phyloP scores from a whole-genome alignment of 2,888 invertebrate genomes.

The Cheilosia variabilis region DNA sequence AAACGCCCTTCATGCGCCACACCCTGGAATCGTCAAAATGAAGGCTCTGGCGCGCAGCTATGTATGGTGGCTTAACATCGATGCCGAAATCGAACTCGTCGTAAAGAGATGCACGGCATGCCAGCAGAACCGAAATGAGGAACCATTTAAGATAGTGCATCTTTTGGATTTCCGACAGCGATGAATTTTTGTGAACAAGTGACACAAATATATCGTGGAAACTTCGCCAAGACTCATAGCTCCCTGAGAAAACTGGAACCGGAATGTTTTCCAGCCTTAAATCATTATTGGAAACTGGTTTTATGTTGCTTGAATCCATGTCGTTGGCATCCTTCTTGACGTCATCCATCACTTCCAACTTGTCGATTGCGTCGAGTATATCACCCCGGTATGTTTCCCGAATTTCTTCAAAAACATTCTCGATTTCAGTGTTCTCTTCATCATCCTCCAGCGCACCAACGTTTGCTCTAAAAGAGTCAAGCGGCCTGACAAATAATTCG shows the following conservation, averaged over 20 bases:
- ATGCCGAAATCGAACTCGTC: conserved; percentile 37
- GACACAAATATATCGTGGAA: too few relatives aligned
- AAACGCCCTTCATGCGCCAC: conserved; percentile 38
- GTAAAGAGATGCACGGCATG: conserved; percentile 17
- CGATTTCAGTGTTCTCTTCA: too few relatives aligned
- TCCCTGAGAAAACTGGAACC: too few relatives aligned
- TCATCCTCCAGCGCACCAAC: too few relatives aligned
- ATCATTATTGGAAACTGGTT: too few relatives aligned
- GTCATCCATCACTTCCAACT: background rate
- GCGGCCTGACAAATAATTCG: too few relatives aligned
- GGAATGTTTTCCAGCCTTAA: background rate
- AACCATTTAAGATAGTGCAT: too few relatives aligned
- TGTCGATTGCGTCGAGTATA: background rate
- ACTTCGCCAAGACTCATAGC: too few relatives aligned
- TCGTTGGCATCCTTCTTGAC: background rate
- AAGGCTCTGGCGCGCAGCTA: conserved; percentile 49
- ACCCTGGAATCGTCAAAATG: conserved; percentile 50
- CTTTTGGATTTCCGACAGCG: too few relatives aligned
- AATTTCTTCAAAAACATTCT: background rate
- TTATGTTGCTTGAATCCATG: too few relatives aligned
- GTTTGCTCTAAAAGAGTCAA: too few relatives aligned
- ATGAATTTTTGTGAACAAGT: too few relatives aligned
- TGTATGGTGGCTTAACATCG: conserved; percentile 46
- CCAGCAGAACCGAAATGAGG: conserved; percentile 8
- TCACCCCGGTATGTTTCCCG: background rate